phyloP scores from a whole-genome alignment of 2,797 vertebrate genomes.

The Neopelma chrysocephalum region DNA sequence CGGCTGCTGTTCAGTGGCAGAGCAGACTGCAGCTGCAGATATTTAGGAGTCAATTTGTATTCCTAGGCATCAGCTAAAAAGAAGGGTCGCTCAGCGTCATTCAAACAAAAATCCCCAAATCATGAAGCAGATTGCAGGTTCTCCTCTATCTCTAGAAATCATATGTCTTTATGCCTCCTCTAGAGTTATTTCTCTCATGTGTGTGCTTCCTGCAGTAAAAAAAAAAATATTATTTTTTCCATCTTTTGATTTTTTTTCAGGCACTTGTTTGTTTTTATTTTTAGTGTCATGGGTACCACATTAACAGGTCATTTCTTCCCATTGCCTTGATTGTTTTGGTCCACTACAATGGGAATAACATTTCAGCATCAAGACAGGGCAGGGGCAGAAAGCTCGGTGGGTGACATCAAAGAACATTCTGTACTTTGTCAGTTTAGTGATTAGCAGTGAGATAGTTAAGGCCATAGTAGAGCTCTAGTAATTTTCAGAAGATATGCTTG shows the following conservation, averaged over 20 bases:
- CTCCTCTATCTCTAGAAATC: neutral
- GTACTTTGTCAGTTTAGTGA: neutral
- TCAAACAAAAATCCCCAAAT: neutral
- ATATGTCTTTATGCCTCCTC: neutral
- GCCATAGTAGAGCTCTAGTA: neutral
- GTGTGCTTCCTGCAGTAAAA: neutral
- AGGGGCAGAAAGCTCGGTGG: neutral
- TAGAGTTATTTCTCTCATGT: neutral
- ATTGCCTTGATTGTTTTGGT: neutral
- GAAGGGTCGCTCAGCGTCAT: neutral
- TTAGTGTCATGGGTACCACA: neutral
- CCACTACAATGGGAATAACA: neutral
- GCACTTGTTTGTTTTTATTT: neutral
- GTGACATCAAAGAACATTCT: neutral
- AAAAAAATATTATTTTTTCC: neutral
- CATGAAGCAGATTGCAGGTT: neutral
- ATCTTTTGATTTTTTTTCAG: neutral
- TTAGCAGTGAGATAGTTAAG: neutral
- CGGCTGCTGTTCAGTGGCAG: neutral
- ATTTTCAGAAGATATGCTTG: neutral
- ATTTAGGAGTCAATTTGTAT: conserved; percentile 31
- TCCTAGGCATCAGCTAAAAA: conserved; percentile 33
- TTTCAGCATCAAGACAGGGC: neutral
- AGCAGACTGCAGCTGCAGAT: conserved; percentile 48
- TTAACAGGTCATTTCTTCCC: neutral